These are phyloP conservation scores for Anabacerthia variegaticeps DNA, from an alignment of 2,797 vertebrate species.

Conservation along the genomic window DNA sequence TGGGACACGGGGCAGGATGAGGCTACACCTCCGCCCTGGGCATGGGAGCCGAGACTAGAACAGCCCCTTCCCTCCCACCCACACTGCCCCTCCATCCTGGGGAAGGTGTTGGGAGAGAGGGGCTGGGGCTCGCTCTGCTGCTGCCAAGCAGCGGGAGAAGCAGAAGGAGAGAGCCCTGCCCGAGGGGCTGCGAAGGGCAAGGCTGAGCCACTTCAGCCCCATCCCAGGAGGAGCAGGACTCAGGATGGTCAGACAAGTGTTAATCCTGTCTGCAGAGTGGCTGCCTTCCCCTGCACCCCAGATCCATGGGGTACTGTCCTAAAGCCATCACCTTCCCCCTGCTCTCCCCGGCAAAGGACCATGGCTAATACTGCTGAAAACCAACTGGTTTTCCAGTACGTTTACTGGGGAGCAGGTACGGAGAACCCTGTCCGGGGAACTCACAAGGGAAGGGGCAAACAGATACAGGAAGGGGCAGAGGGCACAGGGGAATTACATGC, in stretches of 20 bases:
- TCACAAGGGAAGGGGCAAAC: background rate
- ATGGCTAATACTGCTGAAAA: background rate
- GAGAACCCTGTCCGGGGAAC: background rate
- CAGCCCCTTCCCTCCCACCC: background rate
- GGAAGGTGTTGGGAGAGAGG: background rate
- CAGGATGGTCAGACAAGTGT: background rate
- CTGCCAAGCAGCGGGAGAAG: background rate
- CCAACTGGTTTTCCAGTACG: background rate
- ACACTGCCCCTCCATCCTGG: rapidly evolving
- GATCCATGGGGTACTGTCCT: rapidly evolving
- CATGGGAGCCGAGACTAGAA: background rate
- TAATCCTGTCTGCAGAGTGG: rapidly evolving
- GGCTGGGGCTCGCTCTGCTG: rapidly evolving
- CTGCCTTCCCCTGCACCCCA: background rate
- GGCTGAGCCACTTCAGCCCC: background rate
- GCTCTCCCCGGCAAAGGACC: background rate
- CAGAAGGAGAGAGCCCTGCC: background rate
- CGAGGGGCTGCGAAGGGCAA: rapidly evolving
- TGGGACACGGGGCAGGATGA: background rate
- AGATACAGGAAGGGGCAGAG: background rate
- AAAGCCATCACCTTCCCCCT: background rate
- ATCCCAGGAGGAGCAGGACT: background rate
- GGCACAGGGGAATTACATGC: background rate
- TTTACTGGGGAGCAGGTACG: background rate
- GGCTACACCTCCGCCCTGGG: background rate